Evolutionary conservation across 2,113 vertebrate species (phyloP).

Genomic region (Hiodon alosoides): DNA sequence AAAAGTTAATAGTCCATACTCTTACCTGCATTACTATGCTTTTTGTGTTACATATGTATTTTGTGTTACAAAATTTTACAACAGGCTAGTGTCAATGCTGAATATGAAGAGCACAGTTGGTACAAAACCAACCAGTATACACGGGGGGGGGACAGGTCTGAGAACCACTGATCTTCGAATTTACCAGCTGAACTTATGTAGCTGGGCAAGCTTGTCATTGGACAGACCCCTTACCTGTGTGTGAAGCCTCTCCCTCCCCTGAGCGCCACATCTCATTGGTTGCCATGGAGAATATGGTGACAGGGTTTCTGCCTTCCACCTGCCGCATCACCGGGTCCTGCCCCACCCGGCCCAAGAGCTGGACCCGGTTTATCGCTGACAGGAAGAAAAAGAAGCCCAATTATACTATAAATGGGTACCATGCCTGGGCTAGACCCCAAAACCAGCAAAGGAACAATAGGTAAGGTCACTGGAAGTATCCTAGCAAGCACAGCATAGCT

Average conservation of each 20-base stretch:
- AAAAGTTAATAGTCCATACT: too few relatives aligned
- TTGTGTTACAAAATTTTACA: too few relatives aligned
- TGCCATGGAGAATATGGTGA: conserved; percentile 94
- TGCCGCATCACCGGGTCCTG: conserved; percentile 97
- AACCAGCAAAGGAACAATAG: neutral
- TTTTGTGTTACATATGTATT: too few relatives aligned
- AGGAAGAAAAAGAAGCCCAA: neutral
- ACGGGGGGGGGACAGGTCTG: too few relatives aligned
- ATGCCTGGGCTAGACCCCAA: neutral
- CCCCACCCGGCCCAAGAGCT: conserved; percentile 87
- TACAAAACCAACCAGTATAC: too few relatives aligned
- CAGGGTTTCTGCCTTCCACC: conserved; percentile 85
- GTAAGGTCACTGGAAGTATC: neutral
- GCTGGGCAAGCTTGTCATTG: neutral
- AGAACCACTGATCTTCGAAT: too few relatives aligned
- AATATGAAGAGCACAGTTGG: too few relatives aligned
- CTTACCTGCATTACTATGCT: too few relatives aligned
- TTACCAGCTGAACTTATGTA: neutral
- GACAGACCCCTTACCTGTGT: conserved; percentile 49
- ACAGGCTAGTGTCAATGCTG: too few relatives aligned
- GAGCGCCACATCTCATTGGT: conserved; percentile 97
- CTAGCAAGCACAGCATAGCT: neutral
- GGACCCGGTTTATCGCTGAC: conserved; percentile 85
- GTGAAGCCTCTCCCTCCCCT: conserved; percentile 64
- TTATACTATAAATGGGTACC: neutral